Conservation (phyloP, 2,797 vertebrate genomes). For the Ctenochaetus hawaiiensis region DNA sequence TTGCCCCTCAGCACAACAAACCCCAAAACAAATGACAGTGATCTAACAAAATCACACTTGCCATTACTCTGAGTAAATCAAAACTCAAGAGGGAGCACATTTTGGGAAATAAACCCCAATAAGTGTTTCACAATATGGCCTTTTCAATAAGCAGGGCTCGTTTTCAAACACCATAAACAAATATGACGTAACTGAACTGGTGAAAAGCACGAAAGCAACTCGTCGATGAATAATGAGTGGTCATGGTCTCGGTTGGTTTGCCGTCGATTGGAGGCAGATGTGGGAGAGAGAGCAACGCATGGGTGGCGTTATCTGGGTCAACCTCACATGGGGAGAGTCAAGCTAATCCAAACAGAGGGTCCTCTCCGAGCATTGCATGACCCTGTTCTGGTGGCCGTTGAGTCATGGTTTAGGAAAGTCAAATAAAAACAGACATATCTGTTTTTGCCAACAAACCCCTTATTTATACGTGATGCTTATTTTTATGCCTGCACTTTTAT, state of each 20-base stretch:
- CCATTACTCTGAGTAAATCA: constrained; percentile 20
- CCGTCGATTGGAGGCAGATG: constrained; percentile 84
- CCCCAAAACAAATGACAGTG: constrained; percentile 35
- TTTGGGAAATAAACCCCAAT: constrained; percentile 38
- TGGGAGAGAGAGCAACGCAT: constrained; percentile 72
- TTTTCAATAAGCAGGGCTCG: constrained; percentile 47
- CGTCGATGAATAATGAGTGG: constrained; percentile 82
- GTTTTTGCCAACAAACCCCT: too few species aligned
- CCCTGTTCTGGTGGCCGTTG: constrained; percentile 11
- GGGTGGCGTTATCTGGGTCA: constrained; percentile 83
- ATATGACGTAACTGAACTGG: constrained; percentile 70
- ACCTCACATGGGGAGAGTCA: constrained; percentile 59
- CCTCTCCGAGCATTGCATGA: constrained; percentile 37
- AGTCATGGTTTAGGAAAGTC: background rate
- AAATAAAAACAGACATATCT: too few species aligned
- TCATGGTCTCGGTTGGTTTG: constrained; percentile 77
- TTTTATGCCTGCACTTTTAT: background rate
- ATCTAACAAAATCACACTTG: constrained; percentile 36
- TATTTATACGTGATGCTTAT: too few species aligned
- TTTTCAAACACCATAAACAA: constrained; percentile 77
- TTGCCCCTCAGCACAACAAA: constrained; percentile 46
- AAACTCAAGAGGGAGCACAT: constrained; percentile 32
- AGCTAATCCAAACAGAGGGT: constrained; percentile 66
- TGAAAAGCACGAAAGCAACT: constrained; percentile 72
- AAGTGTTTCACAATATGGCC: constrained; percentile 64